Conservation (phyloP, 2,888 invertebrate genomes). For the Phaedon cochleariae region DNA sequence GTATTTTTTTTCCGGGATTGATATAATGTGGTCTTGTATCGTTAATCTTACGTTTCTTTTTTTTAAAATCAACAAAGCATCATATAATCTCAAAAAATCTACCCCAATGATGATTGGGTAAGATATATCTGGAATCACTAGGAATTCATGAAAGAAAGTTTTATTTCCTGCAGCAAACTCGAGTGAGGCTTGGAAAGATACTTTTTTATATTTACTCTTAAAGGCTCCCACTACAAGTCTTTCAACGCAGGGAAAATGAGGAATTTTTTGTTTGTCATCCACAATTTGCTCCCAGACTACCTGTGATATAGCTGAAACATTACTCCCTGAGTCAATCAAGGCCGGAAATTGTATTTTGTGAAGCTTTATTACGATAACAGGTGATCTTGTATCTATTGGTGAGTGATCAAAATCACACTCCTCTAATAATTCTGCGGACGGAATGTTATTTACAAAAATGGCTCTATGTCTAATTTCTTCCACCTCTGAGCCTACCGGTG, state of each 20-base stretch:
- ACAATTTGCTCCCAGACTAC: background rate
- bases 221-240: background rate
- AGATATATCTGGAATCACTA: background rate
- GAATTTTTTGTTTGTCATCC: background rate
- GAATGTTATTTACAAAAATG: background rate
- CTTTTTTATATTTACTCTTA: background rate
- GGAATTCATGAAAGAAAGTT: background rate
- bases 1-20: background rate
- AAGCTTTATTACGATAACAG: background rate
- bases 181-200: background rate
- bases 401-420: constrained; percentile 9
- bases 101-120: background rate
- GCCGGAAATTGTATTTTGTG: background rate
- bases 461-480: background rate
- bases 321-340: constrained; percentile 5
- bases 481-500: background rate
- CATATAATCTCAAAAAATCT: background rate
- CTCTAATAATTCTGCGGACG: no score
- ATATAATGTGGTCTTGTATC: background rate
- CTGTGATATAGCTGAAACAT: background rate
- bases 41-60: background rate
- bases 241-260: background rate
- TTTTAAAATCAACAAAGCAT: background rate
- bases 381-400: background rate
- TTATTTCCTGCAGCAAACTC: background rate